phyloP scores from a whole-genome alignment of 2,797 vertebrate genomes.

The Onychomys leucogaster region DNA sequence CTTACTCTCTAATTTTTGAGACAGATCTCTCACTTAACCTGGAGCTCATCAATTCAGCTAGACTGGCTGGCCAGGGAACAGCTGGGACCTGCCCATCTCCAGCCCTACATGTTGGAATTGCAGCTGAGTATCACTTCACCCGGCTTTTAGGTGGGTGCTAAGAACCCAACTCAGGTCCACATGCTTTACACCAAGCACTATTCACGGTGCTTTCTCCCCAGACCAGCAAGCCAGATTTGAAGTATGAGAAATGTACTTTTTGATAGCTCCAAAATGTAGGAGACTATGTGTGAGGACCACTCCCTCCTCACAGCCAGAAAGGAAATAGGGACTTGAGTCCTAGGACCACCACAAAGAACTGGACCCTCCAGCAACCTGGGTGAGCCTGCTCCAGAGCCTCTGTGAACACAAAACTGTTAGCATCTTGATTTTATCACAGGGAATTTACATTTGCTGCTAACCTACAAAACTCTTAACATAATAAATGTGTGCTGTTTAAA shows the following conservation, averaged over 20 bases:
- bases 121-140: background rate
- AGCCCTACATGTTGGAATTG: background rate
- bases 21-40: background rate
- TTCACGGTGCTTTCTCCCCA: background rate
- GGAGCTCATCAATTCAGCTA: background rate
- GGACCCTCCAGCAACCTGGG: background rate
- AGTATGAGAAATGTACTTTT: background rate
- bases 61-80: background rate
- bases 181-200: background rate
- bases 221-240: background rate
- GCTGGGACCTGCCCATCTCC: background rate
- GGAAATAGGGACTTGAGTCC: background rate
- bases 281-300: too few relatives aligned
- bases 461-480: background rate
- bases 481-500: background rate
- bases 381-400: background rate
- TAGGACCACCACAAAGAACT: background rate
- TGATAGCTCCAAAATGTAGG: background rate
- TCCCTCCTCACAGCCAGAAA: background rate
- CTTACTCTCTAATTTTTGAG: background rate
- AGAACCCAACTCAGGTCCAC: background rate
- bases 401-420: background rate
- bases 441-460: background rate
- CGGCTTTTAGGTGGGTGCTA: background rate
- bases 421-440: background rate